A percentile compares a stretch with the other conserved stretches of the same genome.
Evolutionary conservation across 1,140 invertebrate species (phyloP).

Genomic region (Trachymyrmex cornetzi): DNA sequence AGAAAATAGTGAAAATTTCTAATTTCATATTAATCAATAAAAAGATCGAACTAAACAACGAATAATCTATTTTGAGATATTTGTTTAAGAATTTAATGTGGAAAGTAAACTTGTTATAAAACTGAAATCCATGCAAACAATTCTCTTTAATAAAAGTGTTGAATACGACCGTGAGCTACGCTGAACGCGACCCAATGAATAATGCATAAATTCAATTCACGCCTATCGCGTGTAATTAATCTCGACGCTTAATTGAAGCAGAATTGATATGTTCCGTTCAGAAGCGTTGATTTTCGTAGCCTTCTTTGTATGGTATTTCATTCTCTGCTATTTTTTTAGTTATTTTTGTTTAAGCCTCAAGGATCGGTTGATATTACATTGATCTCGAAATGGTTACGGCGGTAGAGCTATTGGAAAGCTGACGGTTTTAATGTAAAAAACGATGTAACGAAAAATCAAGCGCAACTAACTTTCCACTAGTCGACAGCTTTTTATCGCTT

Average conservation of each 20-base stretch:
- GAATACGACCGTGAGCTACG: not conserved
- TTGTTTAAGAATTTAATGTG: conserved; percentile 15
- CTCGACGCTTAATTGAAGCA: conserved; percentile 50
- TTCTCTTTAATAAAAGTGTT: conserved; percentile 47
- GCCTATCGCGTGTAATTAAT: conserved; percentile 47
- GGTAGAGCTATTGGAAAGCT: conserved; percentile 20
- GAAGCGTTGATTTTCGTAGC: not conserved
- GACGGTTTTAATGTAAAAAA: conserved; percentile 38
- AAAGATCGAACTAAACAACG: not conserved
- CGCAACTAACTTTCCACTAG: conserved; percentile 20
- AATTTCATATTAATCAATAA: not conserved
- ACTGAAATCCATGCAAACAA: conserved; percentile 34
- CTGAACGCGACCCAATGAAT: conserved; percentile 44
- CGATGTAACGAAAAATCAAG: conserved; percentile 49
- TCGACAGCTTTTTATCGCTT: conserved; percentile 28
- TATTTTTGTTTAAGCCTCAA: not conserved
- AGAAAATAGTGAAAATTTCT: too few species aligned
- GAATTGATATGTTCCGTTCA: conserved; percentile 38
- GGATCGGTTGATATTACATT: conserved; percentile 35
- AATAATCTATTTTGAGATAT: not conserved
- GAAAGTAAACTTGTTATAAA: conserved; percentile 22
- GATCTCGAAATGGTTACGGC: not conserved
- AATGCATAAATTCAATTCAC: conserved; percentile 54
- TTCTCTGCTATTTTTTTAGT: not conserved
- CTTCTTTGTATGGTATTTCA: not conserved